Evolutionary conservation across 1,140 invertebrate genomes (phyloP).

Genomic region (Forficula auricularia): DNA sequence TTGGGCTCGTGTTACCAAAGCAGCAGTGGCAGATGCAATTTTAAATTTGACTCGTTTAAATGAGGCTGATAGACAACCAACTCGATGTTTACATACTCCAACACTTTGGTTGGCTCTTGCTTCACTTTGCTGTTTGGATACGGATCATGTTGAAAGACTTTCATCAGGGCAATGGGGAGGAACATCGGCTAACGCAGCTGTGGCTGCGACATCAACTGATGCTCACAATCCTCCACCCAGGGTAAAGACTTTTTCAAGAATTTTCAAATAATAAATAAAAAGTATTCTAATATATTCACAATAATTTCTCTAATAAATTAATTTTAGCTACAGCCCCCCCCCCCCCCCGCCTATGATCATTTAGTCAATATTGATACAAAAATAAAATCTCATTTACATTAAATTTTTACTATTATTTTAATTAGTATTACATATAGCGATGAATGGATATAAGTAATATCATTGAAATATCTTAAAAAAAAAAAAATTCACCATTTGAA

Average conservation of each 20-base stretch:
- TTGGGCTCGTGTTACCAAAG: conserved; percentile 77
- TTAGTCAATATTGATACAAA: no score
- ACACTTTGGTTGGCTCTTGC: conserved; percentile 84
- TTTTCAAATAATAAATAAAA: no score
- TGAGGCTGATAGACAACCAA: conserved; percentile 51
- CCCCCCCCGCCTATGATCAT: no score
- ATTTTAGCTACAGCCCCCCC: no score
- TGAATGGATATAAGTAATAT: no score
- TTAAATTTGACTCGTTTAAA: conserved; percentile 65
- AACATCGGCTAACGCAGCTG: conserved; percentile 42
- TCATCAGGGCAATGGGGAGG: conserved; percentile 53
- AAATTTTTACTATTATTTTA: no score
- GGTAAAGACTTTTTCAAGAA: conserved; percentile 34
- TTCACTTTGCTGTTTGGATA: conserved; percentile 79
- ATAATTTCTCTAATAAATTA: conserved; percentile 6
- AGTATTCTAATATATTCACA: conserved; percentile 3
- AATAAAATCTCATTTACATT: no score
- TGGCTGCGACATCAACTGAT: conserved; percentile 36
- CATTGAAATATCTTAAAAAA: no score
- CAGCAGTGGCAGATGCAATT: conserved; percentile 80
- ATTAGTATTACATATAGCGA: no score
- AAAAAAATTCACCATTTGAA: no score
- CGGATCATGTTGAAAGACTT: conserved; percentile 73
- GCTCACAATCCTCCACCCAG: conserved; percentile 41
- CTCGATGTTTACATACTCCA: conserved; percentile 60